These are phyloP conservation scores for Synchiropus splendidus DNA, from an alignment of 2,113 vertebrate genomes.

Conservation along the genomic window DNA sequence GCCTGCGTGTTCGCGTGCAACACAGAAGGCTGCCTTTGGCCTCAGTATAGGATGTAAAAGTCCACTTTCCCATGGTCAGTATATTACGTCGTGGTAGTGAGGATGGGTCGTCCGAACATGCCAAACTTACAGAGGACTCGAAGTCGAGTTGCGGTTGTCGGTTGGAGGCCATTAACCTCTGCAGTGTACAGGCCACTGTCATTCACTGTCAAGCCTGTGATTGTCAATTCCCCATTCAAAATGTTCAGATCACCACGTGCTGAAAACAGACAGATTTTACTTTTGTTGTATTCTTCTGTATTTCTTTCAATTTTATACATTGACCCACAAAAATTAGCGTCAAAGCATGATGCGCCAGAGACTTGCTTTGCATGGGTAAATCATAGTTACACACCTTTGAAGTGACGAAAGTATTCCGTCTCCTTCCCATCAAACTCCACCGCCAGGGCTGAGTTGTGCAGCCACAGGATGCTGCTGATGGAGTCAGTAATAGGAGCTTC, in stretches of 20 bases:
- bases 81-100: not conserved
- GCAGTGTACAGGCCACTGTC: conserved; percentile 2
- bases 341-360: too few species aligned
- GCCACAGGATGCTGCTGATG: conserved; percentile 4
- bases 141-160: accelerated
- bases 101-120: not conserved
- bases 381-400: conserved; percentile 4
- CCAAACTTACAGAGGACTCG: conserved; percentile 23
- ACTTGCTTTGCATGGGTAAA: too few species aligned
- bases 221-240: conserved; percentile 24
- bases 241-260: not conserved
- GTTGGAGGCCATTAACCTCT: accelerated
- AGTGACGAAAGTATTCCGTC: accelerated
- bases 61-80: too few species aligned
- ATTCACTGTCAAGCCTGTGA: not conserved
- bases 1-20: too few species aligned
- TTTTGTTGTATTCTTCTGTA: not conserved
- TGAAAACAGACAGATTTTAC: not conserved
- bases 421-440: accelerated
- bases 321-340: too few species aligned
- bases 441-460: not conserved
- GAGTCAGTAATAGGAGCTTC: accelerated
- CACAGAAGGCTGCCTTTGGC: too few species aligned
- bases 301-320: not conserved
- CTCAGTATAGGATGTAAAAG: too few species aligned